A percentile compares a stretch with the other conserved stretches of the same genome.
Evolutionary conservation across 2,113 vertebrate species (phyloP).

Genomic region (Ptyas mucosa): DNA sequence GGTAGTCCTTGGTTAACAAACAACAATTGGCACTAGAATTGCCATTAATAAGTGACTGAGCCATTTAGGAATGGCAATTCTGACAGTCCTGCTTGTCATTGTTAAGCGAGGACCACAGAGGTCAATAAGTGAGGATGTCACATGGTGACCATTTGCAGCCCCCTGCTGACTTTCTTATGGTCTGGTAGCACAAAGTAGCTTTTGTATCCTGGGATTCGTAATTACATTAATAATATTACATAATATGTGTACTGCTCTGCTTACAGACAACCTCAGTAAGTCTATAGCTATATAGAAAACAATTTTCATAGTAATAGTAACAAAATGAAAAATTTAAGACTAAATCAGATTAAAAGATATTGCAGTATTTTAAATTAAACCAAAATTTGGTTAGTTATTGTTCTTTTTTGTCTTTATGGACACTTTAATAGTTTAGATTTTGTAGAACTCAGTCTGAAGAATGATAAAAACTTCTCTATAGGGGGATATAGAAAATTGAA

Average conservation of each 20-base stretch:
- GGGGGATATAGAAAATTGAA: background rate
- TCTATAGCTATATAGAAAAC: background rate
- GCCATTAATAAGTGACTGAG: background rate
- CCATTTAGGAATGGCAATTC: background rate
- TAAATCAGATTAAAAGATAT: background rate
- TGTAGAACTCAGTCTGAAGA: background rate
- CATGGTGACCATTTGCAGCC: background rate
- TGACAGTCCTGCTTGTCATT: background rate
- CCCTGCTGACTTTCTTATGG: background rate
- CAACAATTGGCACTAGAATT: background rate
- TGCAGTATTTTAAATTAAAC: background rate
- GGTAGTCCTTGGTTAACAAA: background rate
- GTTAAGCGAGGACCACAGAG: background rate
- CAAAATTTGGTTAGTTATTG: background rate
- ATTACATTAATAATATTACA: background rate
- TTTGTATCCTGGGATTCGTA: background rate
- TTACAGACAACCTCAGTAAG: background rate
- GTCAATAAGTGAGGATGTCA: background rate
- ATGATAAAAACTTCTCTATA: background rate
- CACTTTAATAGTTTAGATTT: background rate
- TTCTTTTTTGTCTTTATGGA: background rate
- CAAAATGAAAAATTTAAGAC: background rate
- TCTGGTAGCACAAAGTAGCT: background rate
- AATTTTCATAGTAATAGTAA: background rate
- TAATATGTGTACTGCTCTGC: background rate